Evolutionary conservation across 92 coral and sea anemone genomes (phyloP).

Genomic region (Palythoa grandiflora): DNA sequence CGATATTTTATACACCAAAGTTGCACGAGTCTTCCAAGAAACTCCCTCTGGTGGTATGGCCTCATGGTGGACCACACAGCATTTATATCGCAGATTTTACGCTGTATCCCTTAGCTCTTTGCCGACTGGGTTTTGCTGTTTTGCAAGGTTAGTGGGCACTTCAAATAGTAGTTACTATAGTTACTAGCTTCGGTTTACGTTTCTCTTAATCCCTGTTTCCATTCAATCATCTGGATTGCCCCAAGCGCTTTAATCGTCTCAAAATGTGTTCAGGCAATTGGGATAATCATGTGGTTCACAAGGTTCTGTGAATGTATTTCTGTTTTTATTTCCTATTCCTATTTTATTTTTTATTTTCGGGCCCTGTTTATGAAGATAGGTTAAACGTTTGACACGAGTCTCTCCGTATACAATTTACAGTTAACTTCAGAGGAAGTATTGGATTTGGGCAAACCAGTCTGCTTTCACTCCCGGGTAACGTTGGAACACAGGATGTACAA

Average conservation of each 20-base stretch:
- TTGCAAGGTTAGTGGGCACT: constrained; percentile 65
- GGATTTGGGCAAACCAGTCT: constrained; percentile 85
- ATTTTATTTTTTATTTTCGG: background rate
- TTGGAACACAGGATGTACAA: constrained; percentile 88
- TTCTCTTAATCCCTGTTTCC: too few relatives aligned
- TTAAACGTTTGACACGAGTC: background rate
- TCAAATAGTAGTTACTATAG: background rate
- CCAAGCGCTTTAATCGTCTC: too few relatives aligned
- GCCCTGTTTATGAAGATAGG: too few relatives aligned
- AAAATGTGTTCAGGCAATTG: too few relatives aligned
- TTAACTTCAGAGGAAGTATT: constrained; percentile 87
- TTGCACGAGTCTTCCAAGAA: constrained; percentile 2
- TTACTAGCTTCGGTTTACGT: background rate
- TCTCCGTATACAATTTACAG: constrained; percentile 30
- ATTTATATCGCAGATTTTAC: constrained; percentile 56
- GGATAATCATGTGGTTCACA: too few relatives aligned
- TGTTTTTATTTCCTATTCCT: background rate
- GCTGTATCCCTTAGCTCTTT: constrained; percentile 60
- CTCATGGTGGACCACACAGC: constrained; percentile 77
- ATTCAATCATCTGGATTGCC: too few relatives aligned
- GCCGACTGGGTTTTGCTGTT: constrained; percentile 89
- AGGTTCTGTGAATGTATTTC: too few relatives aligned
- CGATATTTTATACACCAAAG: constrained; percentile 73
- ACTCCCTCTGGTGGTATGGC: background rate
- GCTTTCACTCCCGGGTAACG: constrained; percentile 73